Percentiles rank a stretch among this genome's conserved stretches.
Conservation (phyloP, 2,113 vertebrate species). For the Mionectes macconnelli region DNA sequence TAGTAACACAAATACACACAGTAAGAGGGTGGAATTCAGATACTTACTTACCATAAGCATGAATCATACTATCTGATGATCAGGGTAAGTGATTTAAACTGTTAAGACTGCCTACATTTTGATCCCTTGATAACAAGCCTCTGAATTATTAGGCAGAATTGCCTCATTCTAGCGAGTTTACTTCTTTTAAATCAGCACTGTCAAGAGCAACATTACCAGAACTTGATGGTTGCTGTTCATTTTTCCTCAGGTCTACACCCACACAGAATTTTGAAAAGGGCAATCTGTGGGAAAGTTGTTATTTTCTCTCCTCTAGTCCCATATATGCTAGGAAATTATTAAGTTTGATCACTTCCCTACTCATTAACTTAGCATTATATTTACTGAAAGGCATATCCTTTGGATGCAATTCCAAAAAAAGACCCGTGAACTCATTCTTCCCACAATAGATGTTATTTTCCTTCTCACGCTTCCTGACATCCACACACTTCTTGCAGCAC, state of each 20-base stretch:
- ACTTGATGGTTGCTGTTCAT: not conserved
- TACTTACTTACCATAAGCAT: not conserved
- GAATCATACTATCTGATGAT: not conserved
- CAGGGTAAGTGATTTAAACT: not conserved
- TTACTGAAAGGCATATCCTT: constrained; percentile 26
- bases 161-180: not conserved
- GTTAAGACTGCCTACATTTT: not conserved
- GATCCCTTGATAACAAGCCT: not conserved
- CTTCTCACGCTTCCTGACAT: not conserved
- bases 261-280: not conserved
- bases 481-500: not conserved
- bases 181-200: not conserved
- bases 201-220: not conserved
- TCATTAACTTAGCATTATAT: constrained; percentile 29
- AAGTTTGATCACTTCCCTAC: constrained; percentile 21
- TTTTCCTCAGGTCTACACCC: not conserved
- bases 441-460: not conserved
- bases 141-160: not conserved
- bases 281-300: constrained; percentile 14
- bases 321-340: constrained; percentile 33
- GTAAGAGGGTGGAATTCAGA: not conserved
- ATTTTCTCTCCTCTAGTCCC: not conserved
- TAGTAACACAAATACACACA: not conserved
- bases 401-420: not conserved
- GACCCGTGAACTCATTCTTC: not conserved